Evolutionary conservation across 2,888 invertebrate genomes (phyloP), one percentile per base, ranked within the genome.

Genomic region (Fragum fragum): DNA sequence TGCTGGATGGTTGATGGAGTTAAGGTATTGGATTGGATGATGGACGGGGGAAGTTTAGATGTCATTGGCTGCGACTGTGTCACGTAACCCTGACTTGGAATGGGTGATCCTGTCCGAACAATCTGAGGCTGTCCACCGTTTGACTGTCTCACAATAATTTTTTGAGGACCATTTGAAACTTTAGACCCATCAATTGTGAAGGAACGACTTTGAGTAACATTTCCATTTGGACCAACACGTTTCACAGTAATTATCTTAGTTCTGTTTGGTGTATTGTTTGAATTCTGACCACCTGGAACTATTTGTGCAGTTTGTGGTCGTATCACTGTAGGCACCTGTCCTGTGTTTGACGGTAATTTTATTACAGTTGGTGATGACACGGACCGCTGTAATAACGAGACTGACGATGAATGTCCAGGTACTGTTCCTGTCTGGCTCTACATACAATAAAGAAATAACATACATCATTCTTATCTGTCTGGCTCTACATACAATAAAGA

Each of bases 311-410:
- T 72, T 39, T 86, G 86, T 68, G 83, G 86, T 28, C 83, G 26
- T 11, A 85, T 42, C n/a, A 85, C 55, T 57, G 78, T 52, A 7
- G 86, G 71, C 28, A 74, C 29, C 7, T 66, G 71, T 1, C 73
- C 61, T 11, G 73, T 36, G 18, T 76, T 70, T 55, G 29, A 16
- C 23, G 88, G 88, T n/a, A 89, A 59, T 70, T 81, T 83, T 26
- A 89, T 88, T 5, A 89, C 81, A 18, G 89, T 73, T 21, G 89
- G 88, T 11, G 86, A 85, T 1, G 89, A 87, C 9, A 81, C 32
- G n/a, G 88, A 85, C 36, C 88, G 74, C 47, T 86, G 82, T 29
- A 87, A 32, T 59, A 80, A 36, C 18, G 83, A 66, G 6, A 75
- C 77, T 16, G 76, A 28, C 14, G 78, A 52, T 16, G 72, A 57